Evolutionary conservation across 2,888 invertebrate species (phyloP).

Genomic region (Dicranocentrus wangi): DNA sequence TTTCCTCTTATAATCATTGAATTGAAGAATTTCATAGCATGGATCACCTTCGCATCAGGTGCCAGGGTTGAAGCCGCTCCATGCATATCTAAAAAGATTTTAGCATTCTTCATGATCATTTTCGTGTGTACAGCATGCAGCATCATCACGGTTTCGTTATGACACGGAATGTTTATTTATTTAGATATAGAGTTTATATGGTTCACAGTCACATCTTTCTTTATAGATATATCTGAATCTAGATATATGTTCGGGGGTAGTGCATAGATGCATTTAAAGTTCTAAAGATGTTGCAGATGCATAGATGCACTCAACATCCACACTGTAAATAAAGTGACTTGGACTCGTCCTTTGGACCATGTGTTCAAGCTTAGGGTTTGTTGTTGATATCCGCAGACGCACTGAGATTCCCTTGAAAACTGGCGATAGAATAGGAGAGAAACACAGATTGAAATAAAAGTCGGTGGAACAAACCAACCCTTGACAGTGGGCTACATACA

Average conservation of each 20-base stretch:
- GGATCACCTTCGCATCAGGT: too few relatives aligned
- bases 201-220: too few relatives aligned
- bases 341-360: conserved; percentile 26
- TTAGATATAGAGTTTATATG: background rate
- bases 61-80: too few relatives aligned
- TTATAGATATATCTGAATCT: too few relatives aligned
- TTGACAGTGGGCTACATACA: background rate
- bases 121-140: background rate
- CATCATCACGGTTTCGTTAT: background rate
- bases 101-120: background rate
- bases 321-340: conserved; percentile 27
- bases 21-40: background rate
- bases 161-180: conserved; percentile 1
- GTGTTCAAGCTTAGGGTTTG: conserved; percentile 23
- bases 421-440: too few relatives aligned
- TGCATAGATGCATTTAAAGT: too few relatives aligned
- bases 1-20: background rate
- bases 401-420: too few relatives aligned
- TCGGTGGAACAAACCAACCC: background rate
- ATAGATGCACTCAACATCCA: conserved; percentile 21
- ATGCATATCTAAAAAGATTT: background rate
- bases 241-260: too few relatives aligned
- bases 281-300: too few relatives aligned
- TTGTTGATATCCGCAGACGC: too few relatives aligned
- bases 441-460: background rate